A percentile compares a stretch with the other conserved stretches of the same genome.
Evolutionary conservation across 2,888 invertebrate genomes (phyloP).

Genomic region (Azorinus chamasolen): DNA sequence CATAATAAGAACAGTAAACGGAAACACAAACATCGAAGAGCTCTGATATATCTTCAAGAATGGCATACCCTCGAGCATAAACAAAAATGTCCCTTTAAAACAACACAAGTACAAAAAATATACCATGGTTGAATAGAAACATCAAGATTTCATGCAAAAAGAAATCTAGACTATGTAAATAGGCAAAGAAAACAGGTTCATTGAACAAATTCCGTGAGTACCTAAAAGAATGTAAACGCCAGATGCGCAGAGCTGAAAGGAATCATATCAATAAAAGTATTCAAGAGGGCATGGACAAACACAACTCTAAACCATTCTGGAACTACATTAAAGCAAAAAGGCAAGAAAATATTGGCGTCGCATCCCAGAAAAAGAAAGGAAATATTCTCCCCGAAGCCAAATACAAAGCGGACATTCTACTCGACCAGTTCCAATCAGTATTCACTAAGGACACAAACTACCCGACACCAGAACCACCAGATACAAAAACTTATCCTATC

Average conservation of each 20-base stretch:
- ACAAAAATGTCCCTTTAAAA: constrained; percentile 33
- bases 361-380: constrained; percentile 23
- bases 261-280: constrained; percentile 38
- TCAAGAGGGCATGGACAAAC: constrained; percentile 28
- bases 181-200: constrained; percentile 31
- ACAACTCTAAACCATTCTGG: constrained; percentile 38
- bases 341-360: constrained; percentile 37
- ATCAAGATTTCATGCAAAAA: constrained; percentile 21
- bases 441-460: constrained; percentile 16
- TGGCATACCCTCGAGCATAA: constrained; percentile 4
- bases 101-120: constrained; percentile 12
- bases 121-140: constrained; percentile 32
- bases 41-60: constrained; percentile 30
- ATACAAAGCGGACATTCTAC: constrained; percentile 27
- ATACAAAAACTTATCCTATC: constrained; percentile 8
- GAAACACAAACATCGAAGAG: constrained; percentile 24
- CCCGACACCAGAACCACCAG: neutral
- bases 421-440: constrained; percentile 39
- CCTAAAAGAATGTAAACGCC: constrained; percentile 14
- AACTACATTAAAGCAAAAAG: constrained; percentile 30
- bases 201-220: constrained; percentile 28
- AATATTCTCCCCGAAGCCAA: constrained; percentile 31
- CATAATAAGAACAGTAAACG: constrained; percentile 9
- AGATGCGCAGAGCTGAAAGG: constrained; percentile 42
- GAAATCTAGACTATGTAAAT: constrained; percentile 36